Evolutionary conservation across 92 coral and sea anemone species (phyloP).

Genomic region (Actinostola sp.): DNA sequence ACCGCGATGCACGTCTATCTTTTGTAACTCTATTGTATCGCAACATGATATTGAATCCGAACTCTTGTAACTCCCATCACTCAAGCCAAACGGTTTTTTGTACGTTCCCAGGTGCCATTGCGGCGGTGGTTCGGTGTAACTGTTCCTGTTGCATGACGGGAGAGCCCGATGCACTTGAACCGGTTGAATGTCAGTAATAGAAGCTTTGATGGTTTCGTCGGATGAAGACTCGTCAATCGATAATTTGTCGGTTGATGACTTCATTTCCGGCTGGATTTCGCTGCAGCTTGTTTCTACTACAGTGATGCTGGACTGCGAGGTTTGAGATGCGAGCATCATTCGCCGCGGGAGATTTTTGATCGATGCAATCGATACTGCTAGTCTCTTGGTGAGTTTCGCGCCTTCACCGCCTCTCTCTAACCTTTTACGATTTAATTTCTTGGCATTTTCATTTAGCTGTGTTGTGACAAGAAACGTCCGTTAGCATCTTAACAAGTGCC

Average conservation of each 20-base stretch:
- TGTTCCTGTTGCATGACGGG: neutral
- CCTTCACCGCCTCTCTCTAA: no score
- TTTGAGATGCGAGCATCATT: neutral
- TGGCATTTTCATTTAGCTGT: constrained; percentile 34
- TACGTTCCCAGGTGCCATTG: constrained; percentile 6
- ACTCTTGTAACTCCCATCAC: neutral
- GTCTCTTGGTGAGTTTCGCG: constrained; percentile 15
- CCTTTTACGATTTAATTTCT: constrained; percentile 22
- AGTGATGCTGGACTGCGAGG: constrained; percentile 21
- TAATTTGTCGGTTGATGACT: neutral
- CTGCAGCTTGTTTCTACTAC: neutral
- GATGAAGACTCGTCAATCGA: constrained; percentile 22
- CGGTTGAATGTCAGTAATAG: constrained; percentile 1
- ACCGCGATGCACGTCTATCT: neutral
- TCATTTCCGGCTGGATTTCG: constrained; percentile 15
- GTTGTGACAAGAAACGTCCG: no score
- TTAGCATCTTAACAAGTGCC: no score
- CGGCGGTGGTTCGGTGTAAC: neutral
- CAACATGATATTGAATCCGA: neutral
- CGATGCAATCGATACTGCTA: constrained; percentile 27
- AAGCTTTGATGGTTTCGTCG: constrained; percentile 30
- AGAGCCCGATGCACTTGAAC: constrained; percentile 7
- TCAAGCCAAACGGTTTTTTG: neutral
- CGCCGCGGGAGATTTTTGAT: neutral
- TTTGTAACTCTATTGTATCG: neutral